Base-by-base conservation (phyloP, 2,888 invertebrate genomes). In the Heliconius charithonia region DNA sequence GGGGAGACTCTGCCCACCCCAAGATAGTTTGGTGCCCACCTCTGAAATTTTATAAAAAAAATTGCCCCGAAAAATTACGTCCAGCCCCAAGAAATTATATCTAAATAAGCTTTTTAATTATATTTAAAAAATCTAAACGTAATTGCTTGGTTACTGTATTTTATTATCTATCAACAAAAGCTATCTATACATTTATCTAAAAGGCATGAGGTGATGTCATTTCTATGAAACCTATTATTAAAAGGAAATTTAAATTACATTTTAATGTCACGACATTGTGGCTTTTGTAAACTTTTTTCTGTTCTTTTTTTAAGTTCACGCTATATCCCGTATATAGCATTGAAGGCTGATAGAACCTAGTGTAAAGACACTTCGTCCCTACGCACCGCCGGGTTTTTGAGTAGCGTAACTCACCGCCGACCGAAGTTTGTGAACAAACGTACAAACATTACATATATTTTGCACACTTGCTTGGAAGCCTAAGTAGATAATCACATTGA, bases 151-250 rank as follows among this genome's bases (percentile, higher is more conserved):
- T 74, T 63, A 74, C 41, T 63, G 25, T 41, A 63, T 73, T 63
- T 41, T 41, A 63, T 56, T 56, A 56, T 56, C 45, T 32, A 74
- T 63, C n/a, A 59, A 41, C 12, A 22, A 74, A 41, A 41, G 63
- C 62, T 74, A 74, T 74, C 74, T 63, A 27, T 65, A 74, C 74
- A 74, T 74, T 74, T 27, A 74, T 74, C 65, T 29, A 32, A 37
- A 29, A 41, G 41, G 37, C 27, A 1, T 62, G 19, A 19, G 19
- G 37, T 62, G 19, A 16, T 25, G 12, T 37, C 25, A 74, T 45
- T 65, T 63, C 41, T 45, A 65, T 74, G 65, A 59, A 72, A 9
- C 59, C 72, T 32, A 16, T 59, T 74, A 63, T 73, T 37, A 70
- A 51, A 70, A 27, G 41, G 41, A 25, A 27, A 51, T 71, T 71